A percentile compares a stretch with the other conserved stretches of the same genome.
Conservation (phyloP, 2,113 vertebrate genomes). For the Actenoides hombroni region DNA sequence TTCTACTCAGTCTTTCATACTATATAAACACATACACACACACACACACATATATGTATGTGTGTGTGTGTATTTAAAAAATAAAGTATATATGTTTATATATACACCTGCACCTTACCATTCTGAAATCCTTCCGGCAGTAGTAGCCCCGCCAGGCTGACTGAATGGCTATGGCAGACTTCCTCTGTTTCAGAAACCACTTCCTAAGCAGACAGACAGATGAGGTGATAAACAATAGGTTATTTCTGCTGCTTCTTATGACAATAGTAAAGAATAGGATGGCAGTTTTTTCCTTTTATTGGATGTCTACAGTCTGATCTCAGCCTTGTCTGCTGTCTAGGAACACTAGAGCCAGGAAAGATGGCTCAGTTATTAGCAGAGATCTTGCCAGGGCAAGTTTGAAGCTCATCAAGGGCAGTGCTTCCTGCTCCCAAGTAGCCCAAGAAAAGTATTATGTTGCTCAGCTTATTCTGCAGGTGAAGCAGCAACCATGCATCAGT, state of each 20-base stretch:
- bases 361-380: background rate
- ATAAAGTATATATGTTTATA: background rate
- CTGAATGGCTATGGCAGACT: constrained; percentile 83
- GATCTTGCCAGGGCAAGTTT: background rate
- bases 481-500: background rate
- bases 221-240: background rate
- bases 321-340: background rate
- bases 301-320: background rate
- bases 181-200: constrained; percentile 82
- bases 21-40: background rate
- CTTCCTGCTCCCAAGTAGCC: background rate
- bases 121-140: constrained; percentile 79
- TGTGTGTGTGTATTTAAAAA: background rate
- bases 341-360: background rate
- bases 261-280: background rate
- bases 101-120: constrained; percentile 70
- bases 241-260: background rate
- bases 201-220: constrained; percentile 73
- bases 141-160: constrained; percentile 84
- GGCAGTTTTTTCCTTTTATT: background rate
- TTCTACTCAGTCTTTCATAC: background rate
- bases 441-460: background rate
- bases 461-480: background rate
- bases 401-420: background rate
- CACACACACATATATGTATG: background rate